phyloP scores from a whole-genome alignment of 2,797 vertebrate genomes.

The Merluccius polli region DNA sequence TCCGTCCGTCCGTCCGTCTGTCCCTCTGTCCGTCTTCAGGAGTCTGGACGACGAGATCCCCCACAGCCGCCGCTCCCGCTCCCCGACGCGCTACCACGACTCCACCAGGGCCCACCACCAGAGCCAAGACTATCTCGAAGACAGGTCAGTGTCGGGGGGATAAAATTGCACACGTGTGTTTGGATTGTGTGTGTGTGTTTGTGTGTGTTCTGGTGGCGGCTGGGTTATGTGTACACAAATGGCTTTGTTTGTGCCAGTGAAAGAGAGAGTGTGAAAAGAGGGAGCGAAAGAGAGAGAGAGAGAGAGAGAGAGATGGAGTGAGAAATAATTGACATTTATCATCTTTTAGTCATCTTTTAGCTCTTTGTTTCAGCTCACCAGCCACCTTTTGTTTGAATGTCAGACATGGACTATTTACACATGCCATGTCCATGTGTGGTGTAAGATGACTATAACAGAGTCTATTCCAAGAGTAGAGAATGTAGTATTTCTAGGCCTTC shows the following conservation, averaged over 20 bases:
- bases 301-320: background rate
- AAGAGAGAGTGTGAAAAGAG: background rate
- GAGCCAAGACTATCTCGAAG: constrained; percentile 84
- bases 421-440: background rate
- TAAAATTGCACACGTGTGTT: background rate
- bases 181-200: constrained; percentile 17
- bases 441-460: background rate
- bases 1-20: constrained; percentile 4
- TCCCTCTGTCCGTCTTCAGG: constrained; percentile 59
- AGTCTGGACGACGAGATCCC: constrained; percentile 98
- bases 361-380: background rate
- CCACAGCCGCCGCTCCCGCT: constrained; percentile 88
- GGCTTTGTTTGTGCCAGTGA: background rate
- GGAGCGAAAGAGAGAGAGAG: too few relatives aligned
- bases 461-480: background rate
- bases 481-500: constrained; percentile 1
- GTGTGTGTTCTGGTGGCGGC: background rate
- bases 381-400: background rate
- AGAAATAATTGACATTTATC: background rate
- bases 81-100: constrained; percentile 90
- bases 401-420: background rate
- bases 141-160: constrained; percentile 79
- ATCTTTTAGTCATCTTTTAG: background rate
- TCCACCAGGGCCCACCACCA: constrained; percentile 74
- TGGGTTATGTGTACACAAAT: background rate